Conservation (phyloP, 2,888 invertebrate genomes). For the Sinotaia quadrata region DNA sequence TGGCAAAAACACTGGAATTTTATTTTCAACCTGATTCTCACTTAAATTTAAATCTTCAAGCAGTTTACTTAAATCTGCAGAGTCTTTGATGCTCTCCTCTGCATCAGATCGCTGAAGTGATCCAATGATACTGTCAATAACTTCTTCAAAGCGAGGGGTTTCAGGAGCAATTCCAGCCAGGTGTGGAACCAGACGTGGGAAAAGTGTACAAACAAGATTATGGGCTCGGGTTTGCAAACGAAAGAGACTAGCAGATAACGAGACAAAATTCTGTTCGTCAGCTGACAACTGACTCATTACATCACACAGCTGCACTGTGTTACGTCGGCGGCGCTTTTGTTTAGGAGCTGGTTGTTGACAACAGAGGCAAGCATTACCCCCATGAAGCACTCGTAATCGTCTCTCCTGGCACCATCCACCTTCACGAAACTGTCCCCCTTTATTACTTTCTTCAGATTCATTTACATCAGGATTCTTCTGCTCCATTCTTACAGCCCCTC, state of each 20-base stretch:
- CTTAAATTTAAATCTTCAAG: slow-evolving; percentile 16
- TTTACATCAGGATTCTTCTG: not conserved
- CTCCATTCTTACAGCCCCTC: not conserved
- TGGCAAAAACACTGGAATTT: slow-evolving; percentile 24
- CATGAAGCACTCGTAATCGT: too few species aligned
- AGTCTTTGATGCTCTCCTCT: slow-evolving; percentile 23
- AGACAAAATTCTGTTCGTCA: slow-evolving; percentile 16
- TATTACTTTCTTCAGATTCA: too few species aligned
- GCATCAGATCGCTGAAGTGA: slow-evolving; percentile 21
- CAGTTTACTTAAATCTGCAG: slow-evolving; percentile 19
- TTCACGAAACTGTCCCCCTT: too few species aligned
- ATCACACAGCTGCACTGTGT: not conserved
- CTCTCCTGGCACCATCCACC: not conserved
- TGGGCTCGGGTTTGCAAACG: slow-evolving; percentile 28
- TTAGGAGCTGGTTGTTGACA: not conserved
- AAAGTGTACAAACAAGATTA: slow-evolving; percentile 25
- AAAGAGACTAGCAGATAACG: slow-evolving; percentile 7
- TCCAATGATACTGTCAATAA: slow-evolving; percentile 27
- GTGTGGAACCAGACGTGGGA: slow-evolving; percentile 26
- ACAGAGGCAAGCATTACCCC: not conserved
- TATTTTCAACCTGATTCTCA: not conserved
- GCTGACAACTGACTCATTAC: not conserved
- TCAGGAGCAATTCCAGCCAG: slow-evolving; percentile 24
- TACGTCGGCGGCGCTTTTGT: slow-evolving; percentile 9
- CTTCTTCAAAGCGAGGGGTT: slow-evolving; percentile 6